Evolutionary conservation across 2,113 vertebrate genomes (phyloP), one percentile per base, ranked within the genome.

Genomic region (Lampris megalopsis): DNA sequence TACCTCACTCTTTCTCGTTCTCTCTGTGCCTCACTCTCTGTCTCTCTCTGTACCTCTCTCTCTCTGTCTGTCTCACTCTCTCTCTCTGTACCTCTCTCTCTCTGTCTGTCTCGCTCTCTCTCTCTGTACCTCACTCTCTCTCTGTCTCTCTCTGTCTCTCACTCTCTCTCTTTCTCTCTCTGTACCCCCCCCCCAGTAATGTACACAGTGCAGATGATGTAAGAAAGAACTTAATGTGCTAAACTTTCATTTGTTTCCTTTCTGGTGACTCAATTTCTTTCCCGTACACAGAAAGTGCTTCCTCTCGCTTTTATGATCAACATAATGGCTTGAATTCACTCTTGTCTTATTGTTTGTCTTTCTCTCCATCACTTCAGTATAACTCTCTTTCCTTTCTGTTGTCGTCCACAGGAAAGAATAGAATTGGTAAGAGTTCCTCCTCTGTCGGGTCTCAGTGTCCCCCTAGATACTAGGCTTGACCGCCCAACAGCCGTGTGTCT

Each of bases 361-460:
- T 38, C 53, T 76, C 50, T 76, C 69, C 35, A 71, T 77, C 47
- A 1, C 71, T 75, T 54, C 54, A 62, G 50, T 90, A 75, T 82
- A 83, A 52, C 74, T 89, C 2, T 76, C 43, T 87, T 87, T 84
- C 87, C 88, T 91, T 87, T 91, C 85, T 90, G 1, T 93, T 90
- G 84, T 72, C 88, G 87, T 94, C 93, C 81, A 80, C 94, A 96
- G 95, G 95, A 89, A 86, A 92, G 91, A 95, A 95, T 93, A 94
- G 90, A 94, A 94, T 96, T 79, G 95, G 95, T 96, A 96, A 96
- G 95, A 93, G 87, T 92, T 69, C 71, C 73, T 81, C 58, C 35
- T 71, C 59, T 75, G 53, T 77, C 13, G 11, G 3, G 24, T 24
- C 24, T 82, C 53, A 67, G 6, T 76, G 53, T 85, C 73, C 68